A percentile compares a stretch with the other conserved stretches of the same genome.
Evolutionary conservation across 2,888 invertebrate genomes (phyloP).

Genomic region (Pollenia amentaria): DNA sequence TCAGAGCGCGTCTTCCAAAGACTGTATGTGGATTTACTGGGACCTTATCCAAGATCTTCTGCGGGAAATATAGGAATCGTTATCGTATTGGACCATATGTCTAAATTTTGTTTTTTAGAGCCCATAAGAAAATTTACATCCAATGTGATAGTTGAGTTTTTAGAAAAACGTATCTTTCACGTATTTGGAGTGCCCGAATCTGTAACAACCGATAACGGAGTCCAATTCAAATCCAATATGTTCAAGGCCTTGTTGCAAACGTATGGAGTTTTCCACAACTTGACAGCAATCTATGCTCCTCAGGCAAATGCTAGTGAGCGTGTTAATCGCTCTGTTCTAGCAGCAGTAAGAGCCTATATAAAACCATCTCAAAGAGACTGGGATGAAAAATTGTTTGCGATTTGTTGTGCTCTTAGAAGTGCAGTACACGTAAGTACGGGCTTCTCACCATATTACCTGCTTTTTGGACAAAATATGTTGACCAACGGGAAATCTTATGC

Average conservation of each 20-base stretch:
- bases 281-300: not conserved
- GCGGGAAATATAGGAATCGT: constrained; percentile 3
- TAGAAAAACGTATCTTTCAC: not conserved
- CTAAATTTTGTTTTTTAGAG: too few relatives aligned
- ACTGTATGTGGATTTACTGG: constrained; percentile 4
- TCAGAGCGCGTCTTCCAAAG: too few relatives aligned
- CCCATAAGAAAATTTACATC: too few relatives aligned
- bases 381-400: not conserved
- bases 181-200: constrained; percentile 9
- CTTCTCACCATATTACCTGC: constrained; percentile 41
- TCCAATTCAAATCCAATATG: not conserved
- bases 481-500: not conserved
- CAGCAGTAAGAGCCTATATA: not conserved
- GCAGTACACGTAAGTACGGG: constrained; percentile 29
- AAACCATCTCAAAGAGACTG: constrained; percentile 1
- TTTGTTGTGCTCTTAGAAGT: constrained; percentile 29
- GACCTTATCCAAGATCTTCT: constrained; percentile 13
- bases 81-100: constrained; percentile 18
- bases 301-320: not conserved
- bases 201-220: constrained; percentile 18
- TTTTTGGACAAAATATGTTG: constrained; percentile 47
- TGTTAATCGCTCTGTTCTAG: constrained; percentile 29
- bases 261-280: constrained; percentile 28
- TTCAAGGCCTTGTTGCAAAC: constrained; percentile 8
- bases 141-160: not conserved